A percentile compares a stretch with the other conserved stretches of the same genome.
Conservation (phyloP, 2,888 invertebrate species). For the Amiota mariae region DNA sequence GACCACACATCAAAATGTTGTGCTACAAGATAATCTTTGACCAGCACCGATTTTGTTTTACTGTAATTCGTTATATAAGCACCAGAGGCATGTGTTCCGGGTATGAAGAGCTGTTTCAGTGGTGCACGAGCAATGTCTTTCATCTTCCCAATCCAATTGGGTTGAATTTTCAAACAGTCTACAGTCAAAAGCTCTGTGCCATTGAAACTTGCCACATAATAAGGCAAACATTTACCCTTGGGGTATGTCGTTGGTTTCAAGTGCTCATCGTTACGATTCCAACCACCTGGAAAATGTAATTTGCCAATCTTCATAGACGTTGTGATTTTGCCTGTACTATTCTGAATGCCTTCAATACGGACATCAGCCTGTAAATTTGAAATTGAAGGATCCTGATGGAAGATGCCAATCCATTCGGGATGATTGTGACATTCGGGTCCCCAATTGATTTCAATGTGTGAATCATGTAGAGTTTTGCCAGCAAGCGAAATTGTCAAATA, state of each 20-base stretch:
- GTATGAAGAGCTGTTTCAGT: constrained; percentile 69
- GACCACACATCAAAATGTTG: constrained; percentile 88
- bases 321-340: constrained; percentile 75
- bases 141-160: constrained; percentile 87
- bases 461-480: constrained; percentile 63
- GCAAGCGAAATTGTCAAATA: constrained; percentile 68
- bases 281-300: constrained; percentile 77
- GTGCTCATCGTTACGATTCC: constrained; percentile 74
- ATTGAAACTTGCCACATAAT: constrained; percentile 81
- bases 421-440: constrained; percentile 68
- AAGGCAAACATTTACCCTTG: constrained; percentile 80
- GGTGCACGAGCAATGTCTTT: constrained; percentile 61
- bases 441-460: constrained; percentile 70
- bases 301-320: constrained; percentile 74
- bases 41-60: constrained; percentile 60
- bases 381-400: constrained; percentile 69
- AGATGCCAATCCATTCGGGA: constrained; percentile 71
- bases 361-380: constrained; percentile 60
- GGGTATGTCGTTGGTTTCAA: constrained; percentile 56
- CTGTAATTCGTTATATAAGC: constrained; percentile 72
- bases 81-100: constrained; percentile 79
- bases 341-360: constrained; percentile 66
- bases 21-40: constrained; percentile 73
- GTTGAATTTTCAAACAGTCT: constrained; percentile 85
- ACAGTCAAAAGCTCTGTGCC: constrained; percentile 77